Evolutionary conservation across 2,888 invertebrate species (phyloP), one percentile per base, ranked within the genome.

Genomic region (Macroteleia sp.): DNA sequence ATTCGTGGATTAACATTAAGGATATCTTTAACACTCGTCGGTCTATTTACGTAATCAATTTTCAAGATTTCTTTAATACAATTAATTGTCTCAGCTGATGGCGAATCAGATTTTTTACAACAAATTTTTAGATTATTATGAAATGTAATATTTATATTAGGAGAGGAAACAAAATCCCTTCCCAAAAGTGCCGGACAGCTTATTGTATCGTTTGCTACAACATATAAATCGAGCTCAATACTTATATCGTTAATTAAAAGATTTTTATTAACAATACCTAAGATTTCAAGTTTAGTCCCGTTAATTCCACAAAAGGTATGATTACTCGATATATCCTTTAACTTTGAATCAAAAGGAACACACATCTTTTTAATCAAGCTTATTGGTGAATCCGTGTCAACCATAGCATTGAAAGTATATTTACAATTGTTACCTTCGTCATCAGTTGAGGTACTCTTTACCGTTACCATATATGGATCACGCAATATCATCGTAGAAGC

Each of bases 311-410:
- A 14, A 9, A 12, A 34, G 1, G 34, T 5, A 12, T 34, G 14
- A 12, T 34, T 34, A 34, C 14, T 14, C 9, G 14, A 34, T 2
- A 12, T 3, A 4, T 34, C 12, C 14, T 34, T 34, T 14, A 34
- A 34, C 14, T 34, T 34, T 12, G 2, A 2, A 14, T 14, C 12
- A 14, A 3, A 1, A 2, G 71, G 61, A 12, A 61, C 52, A 16
- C 32, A 42, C 3, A 9, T 19, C 1, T 17, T 5, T 42, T 52
- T 70, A 17, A 71, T 61, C 12, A 69, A 25, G 20, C 59, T 69
- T 10, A 46, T 46, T 8, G 46, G 46, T 8, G 46, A 46, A 22
- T 28, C 46, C 10, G 46, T n/a, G 16, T 69, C 67, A 8, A 57
- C 10, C 22, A 67, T 36, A 3, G 67, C 67, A 10, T 10, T 20